Base-by-base conservation (phyloP, 2,797 vertebrate genomes). In the Sebastes nivosus region DNA sequence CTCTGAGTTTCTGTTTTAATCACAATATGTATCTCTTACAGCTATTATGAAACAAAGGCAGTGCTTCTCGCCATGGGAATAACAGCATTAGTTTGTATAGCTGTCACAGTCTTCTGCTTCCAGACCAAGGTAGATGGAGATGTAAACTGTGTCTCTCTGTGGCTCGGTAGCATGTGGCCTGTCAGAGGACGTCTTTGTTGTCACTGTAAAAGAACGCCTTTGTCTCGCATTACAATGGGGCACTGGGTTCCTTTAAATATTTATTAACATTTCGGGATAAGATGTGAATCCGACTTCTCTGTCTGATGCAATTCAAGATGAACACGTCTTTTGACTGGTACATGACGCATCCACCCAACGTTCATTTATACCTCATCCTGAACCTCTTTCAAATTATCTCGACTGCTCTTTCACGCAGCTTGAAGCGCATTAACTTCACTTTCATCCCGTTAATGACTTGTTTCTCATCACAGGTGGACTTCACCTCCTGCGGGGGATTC, bases 61-160 rank as follows among this genome's bases (percentile, higher is more conserved):
- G 98, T 99, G 90, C 93, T 99, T 82, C 91, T 99, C 0, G 95
- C 97, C 22, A 94, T 98, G 91, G 92, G 97, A 75, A 98, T 99
- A 94, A 99, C 98, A 0, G 96, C 96, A 3, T 83, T 98, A 1
- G 97, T 99, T 70, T 96, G 98, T 86, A 90, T 98, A 25, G 75
- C 95, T 0, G 97, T 99, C 86, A 99, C 98, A 54, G 77, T 99
- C 95, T 99, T 99, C 96, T 98, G 98, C 95, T 98, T 99, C 92
- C 98, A 99, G 93, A 99, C 98, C 66, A 99, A 99, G 97, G 98
- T 97, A 94, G 93, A 81, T 72, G 73, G 32, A 86, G 82, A 82
- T 55, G 72, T 76, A 60, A 82, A 79, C 11, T 58, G 69, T 65
- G 69, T 80, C 34, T 80, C 42, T 73, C 29, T 87, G 85, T 57